Base-by-base conservation (phyloP, 1,140 invertebrate species). In the Eurosta solidaginis region DNA sequence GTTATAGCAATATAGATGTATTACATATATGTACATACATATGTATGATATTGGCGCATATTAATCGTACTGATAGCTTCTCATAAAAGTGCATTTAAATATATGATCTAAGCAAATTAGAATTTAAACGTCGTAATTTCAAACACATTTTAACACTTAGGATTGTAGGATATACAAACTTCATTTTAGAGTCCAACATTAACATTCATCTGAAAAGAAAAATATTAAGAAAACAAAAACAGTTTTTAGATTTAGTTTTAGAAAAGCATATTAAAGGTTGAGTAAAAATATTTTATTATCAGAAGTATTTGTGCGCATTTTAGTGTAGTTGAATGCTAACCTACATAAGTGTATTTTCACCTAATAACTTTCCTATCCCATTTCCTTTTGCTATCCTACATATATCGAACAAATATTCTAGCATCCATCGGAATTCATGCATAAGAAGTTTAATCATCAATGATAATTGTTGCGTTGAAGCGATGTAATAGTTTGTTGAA, bases 341-440 rank as follows among this genome's bases (percentile, higher is more conserved):
- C 22, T 42, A 7, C 25, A 1, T 63, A 12, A 33, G 3, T 7
- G 1, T 59, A 9, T 68, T 68, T 68, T 20, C 7, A 47, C n/a
- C 40, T 63, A 29, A 40, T 33, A 29, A 40, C 10, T 40, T 40
- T 29, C 3, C 27, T n/a, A 40, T 68, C 22, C 10, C n/a, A 68
- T 68, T 42, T 68, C 33, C 54, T 68, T 68, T 22, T 33, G 12
- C 59, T 40, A 22, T 68, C 27, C 59, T 68, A 29, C 54, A 59
- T 6, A 17, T n/a, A 68, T 0, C 27, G 33, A 54, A 29, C 2
- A 75, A 29, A 74, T 9, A 25, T 20, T 17, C 3, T 59, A 77
- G 76, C 76, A 17, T 77, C 76, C 47, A 77, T 77, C 52, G 76
- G 47, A 50, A 47, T 77, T 54, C 52, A 77, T 49, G 76, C 76